Evolutionary conservation across 2,888 invertebrate species (phyloP), one percentile per base, ranked within the genome.

Genomic region (Patella caerulea): DNA sequence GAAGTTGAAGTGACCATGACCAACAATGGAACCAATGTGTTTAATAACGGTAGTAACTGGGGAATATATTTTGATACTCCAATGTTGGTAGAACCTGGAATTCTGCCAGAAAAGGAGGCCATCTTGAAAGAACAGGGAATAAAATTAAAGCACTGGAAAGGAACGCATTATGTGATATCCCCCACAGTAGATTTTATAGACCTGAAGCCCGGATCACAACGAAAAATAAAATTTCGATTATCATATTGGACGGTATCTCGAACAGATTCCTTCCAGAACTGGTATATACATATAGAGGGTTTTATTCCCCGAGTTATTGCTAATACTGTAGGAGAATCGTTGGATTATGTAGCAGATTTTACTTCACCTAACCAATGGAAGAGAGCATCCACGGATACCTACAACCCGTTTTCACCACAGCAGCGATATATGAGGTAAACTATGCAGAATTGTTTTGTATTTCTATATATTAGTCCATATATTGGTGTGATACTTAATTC

Each of bases 251-350:
- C 84, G 1, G 82, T 88, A 0, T 73, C 86, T 0, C 78, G 84
- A 52, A 85, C 87, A 0, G 88, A 88, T 59, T 74, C 82, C 7
- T 83, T 86, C 84, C 87, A 86, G 2, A 83, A 86, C 65, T 88
- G 88, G 88, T 84, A 81, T 72, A 69, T 83, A 2, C 71, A 55
- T 3, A 69, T 72, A 3, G 70, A 55, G 4, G 81, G 74, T 3
- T 74, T 81, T 1, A 24, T 76, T 4, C 80, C 86, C 0, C 59
- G 73, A n/a, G 73, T 81, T 3, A 71, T 86, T 3, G 52, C 70
- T 4, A 82, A 79, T 56, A 86, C 86, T 0, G 72, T 54, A 1
- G 83, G 81, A 0, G 82, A 83, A 56, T 69, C 74, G n/a, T 76
- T 83, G n/a, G 59, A 70, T 3, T 86, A 83, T 72, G 86, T 83